A percentile compares a stretch with the other conserved stretches of the same genome.
These are phyloP conservation scores for Rhynchonema sp. DNA, from an alignment of 2,888 invertebrate genomes.

Conservation along the genomic window DNA sequence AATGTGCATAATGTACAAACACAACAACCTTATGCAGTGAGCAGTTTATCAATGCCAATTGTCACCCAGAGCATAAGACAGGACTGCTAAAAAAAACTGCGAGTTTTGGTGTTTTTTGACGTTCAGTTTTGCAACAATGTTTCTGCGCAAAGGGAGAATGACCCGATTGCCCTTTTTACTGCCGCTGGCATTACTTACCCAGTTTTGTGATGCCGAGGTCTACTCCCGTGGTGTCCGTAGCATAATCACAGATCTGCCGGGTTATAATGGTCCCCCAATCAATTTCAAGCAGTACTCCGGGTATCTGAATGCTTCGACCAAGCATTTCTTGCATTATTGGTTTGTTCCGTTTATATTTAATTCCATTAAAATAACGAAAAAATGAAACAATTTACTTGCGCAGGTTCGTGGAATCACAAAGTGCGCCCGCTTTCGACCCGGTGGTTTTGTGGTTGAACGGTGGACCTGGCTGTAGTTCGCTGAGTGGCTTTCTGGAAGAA, in stretches of 20 bases:
- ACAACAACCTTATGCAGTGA: too few relatives aligned
- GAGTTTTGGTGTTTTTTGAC: too few relatives aligned
- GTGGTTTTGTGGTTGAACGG: constrained; percentile 25
- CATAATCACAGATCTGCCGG: constrained; percentile 18
- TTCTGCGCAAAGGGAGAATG: too few relatives aligned
- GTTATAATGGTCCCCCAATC: constrained; percentile 20
- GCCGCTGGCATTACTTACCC: too few relatives aligned
- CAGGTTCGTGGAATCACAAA: constrained; percentile 24
- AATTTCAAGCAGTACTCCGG: constrained; percentile 29
- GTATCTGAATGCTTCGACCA: constrained; percentile 29
- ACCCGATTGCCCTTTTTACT: too few relatives aligned
- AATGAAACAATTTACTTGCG: background rate
- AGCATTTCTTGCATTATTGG: constrained; percentile 33
- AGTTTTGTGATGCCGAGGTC: background rate
- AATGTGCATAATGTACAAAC: too few relatives aligned
- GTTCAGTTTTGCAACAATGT: too few relatives aligned
- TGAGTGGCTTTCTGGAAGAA: constrained; percentile 32
- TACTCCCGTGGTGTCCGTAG: background rate
- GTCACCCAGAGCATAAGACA: too few relatives aligned
- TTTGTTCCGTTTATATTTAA: constrained; percentile 9
- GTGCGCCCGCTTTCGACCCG: constrained; percentile 17
- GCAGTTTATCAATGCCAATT: too few relatives aligned
- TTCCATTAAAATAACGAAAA: background rate
- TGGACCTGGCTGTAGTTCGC: constrained; percentile 34
- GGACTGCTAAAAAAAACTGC: too few relatives aligned